These are phyloP conservation scores for Catocala sponsa DNA, from an alignment of 2,888 invertebrate genomes.

Conservation along the genomic window DNA sequence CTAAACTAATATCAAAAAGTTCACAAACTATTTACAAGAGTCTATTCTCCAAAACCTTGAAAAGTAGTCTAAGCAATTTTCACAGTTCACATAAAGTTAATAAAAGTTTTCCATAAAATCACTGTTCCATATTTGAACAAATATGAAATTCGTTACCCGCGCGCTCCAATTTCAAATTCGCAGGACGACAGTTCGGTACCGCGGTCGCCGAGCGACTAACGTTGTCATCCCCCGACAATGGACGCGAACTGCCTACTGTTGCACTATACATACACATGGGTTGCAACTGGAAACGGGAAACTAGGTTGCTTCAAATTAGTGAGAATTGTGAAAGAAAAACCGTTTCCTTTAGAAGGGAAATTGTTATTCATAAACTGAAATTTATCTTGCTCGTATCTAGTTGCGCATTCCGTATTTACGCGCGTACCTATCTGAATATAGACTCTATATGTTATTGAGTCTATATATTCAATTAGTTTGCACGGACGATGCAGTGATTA, in stretches of 20 bases:
- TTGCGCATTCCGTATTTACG: constrained; percentile 7
- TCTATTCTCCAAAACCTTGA: background rate
- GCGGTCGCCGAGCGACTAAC: constrained; percentile 65
- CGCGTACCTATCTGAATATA: background rate
- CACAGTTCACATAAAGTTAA: too few species aligned
- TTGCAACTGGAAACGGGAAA: constrained; percentile 57
- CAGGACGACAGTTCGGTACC: constrained; percentile 55
- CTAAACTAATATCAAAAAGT: background rate
- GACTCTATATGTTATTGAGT: too few species aligned
- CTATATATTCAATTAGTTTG: too few species aligned
- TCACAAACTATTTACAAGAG: constrained; percentile 9
- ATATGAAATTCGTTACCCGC: constrained; percentile 22
- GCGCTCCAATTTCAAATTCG: constrained; percentile 37
- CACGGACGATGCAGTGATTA: too few species aligned
- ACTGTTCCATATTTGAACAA: constrained; percentile 24
- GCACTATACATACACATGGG: constrained; percentile 48
- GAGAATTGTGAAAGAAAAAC: constrained; percentile 49
- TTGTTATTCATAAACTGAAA: constrained; percentile 36
- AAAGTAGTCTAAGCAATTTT: too few species aligned
- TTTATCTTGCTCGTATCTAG: constrained; percentile 21
- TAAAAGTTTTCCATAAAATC: constrained; percentile 5
- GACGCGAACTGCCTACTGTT: constrained; percentile 52
- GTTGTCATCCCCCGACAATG: constrained; percentile 52
- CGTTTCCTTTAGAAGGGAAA: constrained; percentile 38
- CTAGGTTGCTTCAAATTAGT: constrained; percentile 61